Evolutionary conservation across 2,113 vertebrate species (phyloP).

Genomic region (Prunella himalayana): DNA sequence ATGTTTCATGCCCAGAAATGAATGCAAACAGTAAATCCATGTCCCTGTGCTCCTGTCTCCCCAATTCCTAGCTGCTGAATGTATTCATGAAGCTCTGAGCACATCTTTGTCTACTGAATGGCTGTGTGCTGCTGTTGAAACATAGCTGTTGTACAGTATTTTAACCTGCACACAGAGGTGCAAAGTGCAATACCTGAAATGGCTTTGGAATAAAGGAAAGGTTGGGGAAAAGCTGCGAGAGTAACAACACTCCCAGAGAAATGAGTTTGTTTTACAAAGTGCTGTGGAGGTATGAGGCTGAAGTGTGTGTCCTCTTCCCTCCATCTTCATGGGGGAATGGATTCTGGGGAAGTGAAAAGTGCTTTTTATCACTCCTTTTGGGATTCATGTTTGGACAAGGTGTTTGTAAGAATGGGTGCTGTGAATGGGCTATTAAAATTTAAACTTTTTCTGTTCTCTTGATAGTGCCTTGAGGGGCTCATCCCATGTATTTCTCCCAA

Average conservation of each 20-base stretch:
- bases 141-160: constrained; percentile 29
- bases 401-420: not conserved
- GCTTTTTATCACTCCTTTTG: not conserved
- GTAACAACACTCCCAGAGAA: not conserved
- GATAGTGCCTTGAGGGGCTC: not conserved
- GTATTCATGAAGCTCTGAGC: constrained; percentile 59
- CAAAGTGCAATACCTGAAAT: not conserved
- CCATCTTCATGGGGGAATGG: not conserved
- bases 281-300: not conserved
- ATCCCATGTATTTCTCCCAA: not conserved
- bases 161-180: constrained; percentile 3
- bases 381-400: not conserved
- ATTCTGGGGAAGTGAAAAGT: not conserved
- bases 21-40: constrained; percentile 63
- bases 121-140: constrained; percentile 19
- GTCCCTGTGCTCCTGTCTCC: constrained; percentile 38
- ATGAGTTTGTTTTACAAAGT: not conserved
- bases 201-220: not conserved
- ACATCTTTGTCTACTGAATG: constrained; percentile 35
- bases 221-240: not conserved
- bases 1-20: constrained; percentile 57
- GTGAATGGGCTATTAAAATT: not conserved
- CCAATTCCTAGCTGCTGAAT: constrained; percentile 62
- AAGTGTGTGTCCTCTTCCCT: not conserved
- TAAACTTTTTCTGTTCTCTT: not conserved